phyloP scores from a whole-genome alignment of 2,888 invertebrate genomes.

The Temnothorax rugatulus region DNA sequence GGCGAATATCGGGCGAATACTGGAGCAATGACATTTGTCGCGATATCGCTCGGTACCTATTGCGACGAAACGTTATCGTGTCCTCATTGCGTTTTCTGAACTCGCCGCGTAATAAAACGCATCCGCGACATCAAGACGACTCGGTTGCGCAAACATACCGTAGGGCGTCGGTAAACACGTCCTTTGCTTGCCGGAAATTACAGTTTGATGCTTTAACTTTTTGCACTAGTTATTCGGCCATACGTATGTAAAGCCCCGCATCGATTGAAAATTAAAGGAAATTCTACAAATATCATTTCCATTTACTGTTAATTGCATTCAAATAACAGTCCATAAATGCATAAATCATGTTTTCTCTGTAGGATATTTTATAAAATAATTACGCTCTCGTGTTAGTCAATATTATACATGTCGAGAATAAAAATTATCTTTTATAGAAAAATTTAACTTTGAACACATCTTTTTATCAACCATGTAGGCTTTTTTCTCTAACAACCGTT shows the following conservation, averaged over 20 bases:
- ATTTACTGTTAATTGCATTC: neutral
- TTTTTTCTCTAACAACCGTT: neutral
- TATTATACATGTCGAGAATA: neutral
- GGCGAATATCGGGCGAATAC: neutral
- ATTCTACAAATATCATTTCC: neutral
- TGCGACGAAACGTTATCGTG: slow-evolving; percentile 22
- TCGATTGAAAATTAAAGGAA: slow-evolving; percentile 19
- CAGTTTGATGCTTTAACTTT: slow-evolving; percentile 50
- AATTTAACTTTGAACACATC: slow-evolving; percentile 8
- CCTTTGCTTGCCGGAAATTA: slow-evolving; percentile 42
- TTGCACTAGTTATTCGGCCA: slow-evolving; percentile 26
- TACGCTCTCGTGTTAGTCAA: neutral
- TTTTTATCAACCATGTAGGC: neutral
- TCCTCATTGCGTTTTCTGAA: slow-evolving; percentile 33
- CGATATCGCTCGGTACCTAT: slow-evolving; percentile 3
- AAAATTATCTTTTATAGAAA: neutral
- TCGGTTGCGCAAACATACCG: slow-evolving; percentile 44
- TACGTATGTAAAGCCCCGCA: slow-evolving; percentile 14
- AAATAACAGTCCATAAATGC: neutral
- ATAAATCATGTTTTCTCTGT: neutral
- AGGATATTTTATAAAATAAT: neutral
- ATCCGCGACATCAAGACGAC: slow-evolving; percentile 56
- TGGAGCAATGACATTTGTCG: slow-evolving; percentile 20
- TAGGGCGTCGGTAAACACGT: slow-evolving; percentile 45
- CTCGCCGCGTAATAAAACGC: slow-evolving; percentile 49